Evolutionary conservation across 1,140 invertebrate species (phyloP), one percentile per base, ranked within the genome.

Genomic region (Paraescarpia echinospica): DNA sequence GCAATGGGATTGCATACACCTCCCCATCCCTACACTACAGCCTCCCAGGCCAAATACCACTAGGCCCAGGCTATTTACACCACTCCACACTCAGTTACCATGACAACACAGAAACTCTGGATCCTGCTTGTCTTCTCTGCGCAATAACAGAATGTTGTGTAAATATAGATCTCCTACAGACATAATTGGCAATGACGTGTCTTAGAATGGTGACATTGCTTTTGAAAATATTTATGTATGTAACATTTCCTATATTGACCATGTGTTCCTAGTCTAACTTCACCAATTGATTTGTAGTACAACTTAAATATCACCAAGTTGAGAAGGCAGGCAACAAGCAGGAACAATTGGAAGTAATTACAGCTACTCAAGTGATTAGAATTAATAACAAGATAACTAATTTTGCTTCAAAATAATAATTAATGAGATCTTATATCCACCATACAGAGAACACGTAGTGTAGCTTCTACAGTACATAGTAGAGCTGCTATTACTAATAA

Each of bases 81-180:
- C 59, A 41, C 59, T 27, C 59, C 59, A 77, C 59, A 77, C 59
- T 77, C 59, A 77, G 59, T 77, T 77, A 77, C 59, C 59, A 77
- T 77, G 59, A 77, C 59, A 77, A 77, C 59, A 77, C 59, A 77
- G 59, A 77, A 77, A 77, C 59, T 77, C 59, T 77, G 59, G 59
- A 41, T 77, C 12, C 59, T 77, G 59, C 59, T 18, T 77, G 18
- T 31, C 27, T 2, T 77, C 59, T 77, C 2, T 77, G 27, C 27
- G 59, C 59, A 77, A 5, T 77, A 77, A 77, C 22, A 77, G 59
- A 77, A 77, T 77, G 27, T 77, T 0, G 18, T 77, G 22, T 77
- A 77, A 77, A 77, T 77, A 77, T 77, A 77, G 59, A 27, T 77
- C 59, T 77, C 2, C 27, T 27, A 77, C 59, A 77, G 27, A 77